Base-by-base conservation (phyloP, 2,888 invertebrate genomes). In the Synanthedon andrenaeformis region DNA sequence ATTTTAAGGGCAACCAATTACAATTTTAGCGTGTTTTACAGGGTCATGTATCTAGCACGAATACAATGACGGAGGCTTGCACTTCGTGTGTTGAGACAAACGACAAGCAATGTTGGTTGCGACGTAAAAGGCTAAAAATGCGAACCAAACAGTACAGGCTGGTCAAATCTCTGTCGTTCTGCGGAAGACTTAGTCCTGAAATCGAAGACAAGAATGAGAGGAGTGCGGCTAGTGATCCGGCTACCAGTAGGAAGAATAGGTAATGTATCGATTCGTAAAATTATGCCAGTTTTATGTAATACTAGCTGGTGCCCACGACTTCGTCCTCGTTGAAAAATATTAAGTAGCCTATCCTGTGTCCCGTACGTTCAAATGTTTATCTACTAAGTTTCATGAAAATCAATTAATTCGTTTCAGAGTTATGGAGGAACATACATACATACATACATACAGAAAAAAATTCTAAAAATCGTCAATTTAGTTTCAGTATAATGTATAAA, bases 151-250 rank as follows among this genome's bases (percentile, higher is more conserved):
- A 82, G 11, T 86, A 89, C 57, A 80, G 89, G 45, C 74, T 93
- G 52, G 91, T 93, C 14, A 94, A 94, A 79, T 93, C 93, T 0
- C 91, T 92, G 49, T 93, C 93, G 6, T 93, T 93, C 79, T 92
- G 93, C 53, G 92, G 92, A 13, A 88, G 91, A 56, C 80, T 89
- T 54, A 87, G 88, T 52, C 83, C 89, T 1, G 88, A 90, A 62
- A 86, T 89, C 35, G 91, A 90, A 61, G 89, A 89, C 61, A 90
- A 84, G 62, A 82, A 81, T 57, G 90, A 89, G 57, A 77, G 91
- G 55, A 90, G 89, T 60, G 89, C 90, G 0, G 90, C 90, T 8
- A 92, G 91, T 62, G 91, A 92, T 65, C 91, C 92, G 0, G 89
- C 91, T 55, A 89, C 90, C 42, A 87, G 88, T 58, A 84, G 89